Conservation (phyloP, 2,113 vertebrate genomes). For the Catharus minimus region DNA sequence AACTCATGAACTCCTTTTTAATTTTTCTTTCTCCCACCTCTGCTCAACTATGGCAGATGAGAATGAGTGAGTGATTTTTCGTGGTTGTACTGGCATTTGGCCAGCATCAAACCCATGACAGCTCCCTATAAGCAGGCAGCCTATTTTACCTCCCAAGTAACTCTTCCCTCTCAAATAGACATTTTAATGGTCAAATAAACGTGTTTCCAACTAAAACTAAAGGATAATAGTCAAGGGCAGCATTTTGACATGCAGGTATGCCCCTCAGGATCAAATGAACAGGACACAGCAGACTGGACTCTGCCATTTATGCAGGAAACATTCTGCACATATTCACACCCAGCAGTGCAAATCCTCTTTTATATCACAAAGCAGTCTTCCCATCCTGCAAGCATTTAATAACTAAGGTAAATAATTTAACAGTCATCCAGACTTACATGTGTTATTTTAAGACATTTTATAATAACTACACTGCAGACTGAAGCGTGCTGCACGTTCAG, state of each 20-base stretch:
- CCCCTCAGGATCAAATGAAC: not conserved
- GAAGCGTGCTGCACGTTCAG: not conserved
- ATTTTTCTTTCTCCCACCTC: not conserved
- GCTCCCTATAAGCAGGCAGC: not conserved
- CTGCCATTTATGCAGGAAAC: not conserved
- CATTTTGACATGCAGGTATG: not conserved
- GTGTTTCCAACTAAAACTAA: not conserved
- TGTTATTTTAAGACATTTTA: not conserved
- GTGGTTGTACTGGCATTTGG: not conserved
- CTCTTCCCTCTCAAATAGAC: not conserved
- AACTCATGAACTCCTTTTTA: not conserved
- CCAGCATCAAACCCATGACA: not conserved
- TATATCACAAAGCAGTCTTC: not conserved
- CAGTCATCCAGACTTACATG: not conserved
- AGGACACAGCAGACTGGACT: not conserved
- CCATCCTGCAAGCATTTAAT: not conserved
- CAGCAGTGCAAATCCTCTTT: not conserved
- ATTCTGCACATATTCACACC: not conserved
- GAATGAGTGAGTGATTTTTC: not conserved
- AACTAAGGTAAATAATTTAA: not conserved
- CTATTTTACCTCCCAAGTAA: not conserved
- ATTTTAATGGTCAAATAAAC: not conserved
- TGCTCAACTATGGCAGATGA: not conserved
- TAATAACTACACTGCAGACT: not conserved
- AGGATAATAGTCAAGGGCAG: not conserved